Base-by-base conservation (phyloP, 2,113 vertebrate genomes). In the Coryphaenoides rupestris region DNA sequence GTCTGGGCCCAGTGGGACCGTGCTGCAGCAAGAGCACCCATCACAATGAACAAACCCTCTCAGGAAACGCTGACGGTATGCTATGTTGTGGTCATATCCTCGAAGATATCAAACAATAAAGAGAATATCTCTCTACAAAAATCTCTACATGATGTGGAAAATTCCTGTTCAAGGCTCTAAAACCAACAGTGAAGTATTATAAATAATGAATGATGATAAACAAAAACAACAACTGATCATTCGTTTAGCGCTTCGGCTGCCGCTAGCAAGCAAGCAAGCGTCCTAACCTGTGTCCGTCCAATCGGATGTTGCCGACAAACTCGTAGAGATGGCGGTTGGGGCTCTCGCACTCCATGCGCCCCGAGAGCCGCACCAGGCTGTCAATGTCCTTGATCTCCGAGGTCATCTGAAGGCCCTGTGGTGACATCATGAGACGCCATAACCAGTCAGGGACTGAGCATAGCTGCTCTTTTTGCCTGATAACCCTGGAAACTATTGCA, bases 271-370 rank as follows among this genome's bases (percentile, higher is more conserved):
- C 24, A 3, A 26, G 24, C 24, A 63, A 67, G 66, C 58, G 33
- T 19, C 47, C 80, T 50, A 88, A 99, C 97, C 95, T 92, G 76
- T 95, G 93, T 57, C 93, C 93, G 72, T 96, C 91, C 69, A 98
- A 84, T 4, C 94, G 91, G 76, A 99, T 94, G 85, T 99, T 99
- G 69, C 97, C 97, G 65, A 97, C 94, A 83, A 99, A 99, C 84
- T 99, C 97, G 4, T 99, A 98, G 54, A 99, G 91, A 81, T 99
- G 96, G 33, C 95, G 87, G 76, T 99, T 99, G 56, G 97, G 97
- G 76, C 94, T 96, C 78, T 99, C 97, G 46, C 96, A 99, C 76
- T 99, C 96, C 81, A 99, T 96, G 79, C 84, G 92, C 47, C 97
- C 97, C 1, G 93, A 93, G 69, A 99, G 83, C 57, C 87, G 91